phyloP scores from a whole-genome alignment of 2,888 invertebrate genomes.

The Stenodema calcarata region DNA sequence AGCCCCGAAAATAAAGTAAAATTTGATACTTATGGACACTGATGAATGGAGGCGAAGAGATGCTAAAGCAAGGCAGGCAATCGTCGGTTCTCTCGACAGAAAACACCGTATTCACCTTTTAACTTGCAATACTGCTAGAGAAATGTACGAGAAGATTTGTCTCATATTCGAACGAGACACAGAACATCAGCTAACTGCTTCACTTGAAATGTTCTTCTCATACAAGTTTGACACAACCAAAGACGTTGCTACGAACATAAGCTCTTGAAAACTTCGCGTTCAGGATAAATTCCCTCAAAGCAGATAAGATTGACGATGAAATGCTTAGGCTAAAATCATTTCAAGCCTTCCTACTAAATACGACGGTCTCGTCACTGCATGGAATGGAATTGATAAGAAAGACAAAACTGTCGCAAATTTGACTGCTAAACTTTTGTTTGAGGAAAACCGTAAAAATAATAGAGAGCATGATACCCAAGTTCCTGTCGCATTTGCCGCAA shows the following conservation, averaged over 20 bases:
- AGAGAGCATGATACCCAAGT: neutral
- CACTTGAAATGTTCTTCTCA: neutral
- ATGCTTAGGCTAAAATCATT: neutral
- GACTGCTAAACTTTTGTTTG: too few relatives aligned
- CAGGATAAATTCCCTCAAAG: neutral
- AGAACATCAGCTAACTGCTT: neutral
- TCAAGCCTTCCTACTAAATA: neutral
- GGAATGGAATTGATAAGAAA: neutral
- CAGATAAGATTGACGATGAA: neutral
- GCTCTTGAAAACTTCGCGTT: constrained; percentile 18
- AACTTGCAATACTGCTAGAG: neutral
- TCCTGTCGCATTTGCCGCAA: neutral
- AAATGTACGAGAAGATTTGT: constrained; percentile 16
- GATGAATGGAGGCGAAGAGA: neutral
- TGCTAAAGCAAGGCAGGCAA: constrained; percentile 6
- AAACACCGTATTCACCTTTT: constrained; percentile 12
- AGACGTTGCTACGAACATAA: constrained; percentile 29
- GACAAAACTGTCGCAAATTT: neutral
- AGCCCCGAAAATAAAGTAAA: neutral
- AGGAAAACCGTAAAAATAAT: too few relatives aligned
- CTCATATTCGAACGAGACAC: constrained; percentile 10
- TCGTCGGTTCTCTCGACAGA: constrained; percentile 1
- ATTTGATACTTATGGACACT: neutral
- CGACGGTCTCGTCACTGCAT: neutral
- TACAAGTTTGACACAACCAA: constrained; percentile 9